phyloP scores from a whole-genome alignment of 2,113 vertebrate genomes.

The Hipposideros armiger region DNA sequence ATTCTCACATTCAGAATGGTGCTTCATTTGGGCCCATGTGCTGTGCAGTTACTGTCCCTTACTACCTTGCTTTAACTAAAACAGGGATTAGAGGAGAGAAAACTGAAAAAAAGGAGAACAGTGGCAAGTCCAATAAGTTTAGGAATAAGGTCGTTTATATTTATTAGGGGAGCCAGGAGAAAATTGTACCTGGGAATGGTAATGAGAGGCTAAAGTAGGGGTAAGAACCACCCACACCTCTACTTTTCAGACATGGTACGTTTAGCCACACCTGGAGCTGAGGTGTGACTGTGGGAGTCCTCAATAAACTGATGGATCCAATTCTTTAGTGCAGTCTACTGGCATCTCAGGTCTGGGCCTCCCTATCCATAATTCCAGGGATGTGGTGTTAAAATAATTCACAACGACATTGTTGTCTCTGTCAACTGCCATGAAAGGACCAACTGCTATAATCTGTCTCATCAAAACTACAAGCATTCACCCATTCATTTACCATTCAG shows the following conservation, averaged over 20 bases:
- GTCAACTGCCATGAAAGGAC: background rate
- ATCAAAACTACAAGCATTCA: background rate
- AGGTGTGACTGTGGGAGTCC: no score
- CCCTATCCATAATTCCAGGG: background rate
- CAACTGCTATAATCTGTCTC: background rate
- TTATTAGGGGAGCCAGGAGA: background rate
- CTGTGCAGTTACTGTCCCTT: background rate
- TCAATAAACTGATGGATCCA: background rate
- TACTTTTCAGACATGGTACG: background rate
- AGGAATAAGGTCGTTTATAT: background rate
- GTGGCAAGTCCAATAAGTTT: background rate
- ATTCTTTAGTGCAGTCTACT: background rate
- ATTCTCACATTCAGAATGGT: background rate
- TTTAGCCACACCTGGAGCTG: background rate
- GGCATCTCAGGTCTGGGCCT: background rate
- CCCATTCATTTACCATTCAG: constrained; percentile 6
- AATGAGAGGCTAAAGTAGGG: background rate
- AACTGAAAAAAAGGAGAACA: background rate
- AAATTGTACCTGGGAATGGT: background rate
- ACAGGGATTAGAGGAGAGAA: background rate
- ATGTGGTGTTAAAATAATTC: constrained; percentile 1
- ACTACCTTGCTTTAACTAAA: background rate
- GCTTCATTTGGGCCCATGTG: background rate
- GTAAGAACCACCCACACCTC: no score
- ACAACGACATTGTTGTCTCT: background rate